Conservation (phyloP, 2,888 invertebrate species). For the Bellardia bayeri region DNA sequence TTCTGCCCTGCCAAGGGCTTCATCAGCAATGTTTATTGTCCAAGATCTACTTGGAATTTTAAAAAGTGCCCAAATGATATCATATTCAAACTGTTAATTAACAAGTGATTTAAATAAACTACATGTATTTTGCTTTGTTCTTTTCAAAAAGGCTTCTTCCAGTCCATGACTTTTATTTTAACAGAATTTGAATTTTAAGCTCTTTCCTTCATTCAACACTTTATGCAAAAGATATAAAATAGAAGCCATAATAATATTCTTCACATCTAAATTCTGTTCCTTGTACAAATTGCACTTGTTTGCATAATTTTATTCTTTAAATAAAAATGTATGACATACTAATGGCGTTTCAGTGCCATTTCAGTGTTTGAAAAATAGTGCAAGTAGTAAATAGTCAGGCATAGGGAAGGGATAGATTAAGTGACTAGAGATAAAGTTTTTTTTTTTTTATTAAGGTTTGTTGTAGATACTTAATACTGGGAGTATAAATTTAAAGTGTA, state of each 20-base stretch:
- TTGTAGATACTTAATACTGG: not conserved
- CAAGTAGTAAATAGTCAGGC: not conserved
- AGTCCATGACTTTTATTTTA: not conserved
- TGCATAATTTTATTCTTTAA: conserved; percentile 11
- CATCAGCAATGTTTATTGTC: too few relatives aligned
- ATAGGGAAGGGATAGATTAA: not conserved
- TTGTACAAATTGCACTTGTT: conserved; percentile 19
- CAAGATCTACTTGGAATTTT: too few relatives aligned
- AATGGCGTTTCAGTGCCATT: conserved; percentile 7
- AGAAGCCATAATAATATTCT: not conserved
- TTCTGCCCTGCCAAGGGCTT: too few relatives aligned
- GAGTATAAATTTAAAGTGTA: not conserved
- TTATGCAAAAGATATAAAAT: not conserved
- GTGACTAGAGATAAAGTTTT: conserved; percentile 42
- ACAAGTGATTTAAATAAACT: too few relatives aligned
- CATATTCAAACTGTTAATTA: too few relatives aligned
- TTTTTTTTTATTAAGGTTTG: not conserved
- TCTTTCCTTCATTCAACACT: not conserved
- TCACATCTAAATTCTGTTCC: conserved; percentile 21
- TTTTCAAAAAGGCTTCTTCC: too few relatives aligned
- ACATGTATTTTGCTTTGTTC: too few relatives aligned
- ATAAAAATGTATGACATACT: conserved; percentile 14
- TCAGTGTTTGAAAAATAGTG: not conserved
- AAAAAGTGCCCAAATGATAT: too few relatives aligned
- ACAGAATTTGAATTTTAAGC: not conserved